Base-by-base conservation (phyloP, 2,888 invertebrate genomes). In the Drosophila kuntzei region DNA sequence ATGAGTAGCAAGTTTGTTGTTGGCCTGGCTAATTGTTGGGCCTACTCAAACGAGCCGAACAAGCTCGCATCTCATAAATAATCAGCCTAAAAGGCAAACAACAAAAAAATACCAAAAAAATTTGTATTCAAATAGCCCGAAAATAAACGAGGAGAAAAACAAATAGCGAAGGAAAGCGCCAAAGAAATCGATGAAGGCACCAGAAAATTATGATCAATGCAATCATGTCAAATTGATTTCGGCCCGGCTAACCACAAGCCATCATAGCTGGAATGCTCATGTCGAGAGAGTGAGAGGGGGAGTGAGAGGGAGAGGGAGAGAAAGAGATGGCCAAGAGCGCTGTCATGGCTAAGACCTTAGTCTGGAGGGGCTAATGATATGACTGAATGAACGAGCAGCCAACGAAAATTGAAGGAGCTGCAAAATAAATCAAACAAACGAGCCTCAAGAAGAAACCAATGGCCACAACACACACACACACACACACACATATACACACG, bases 191-290 rank as follows among this genome's bases (percentile, higher is more conserved):
- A 32, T 60, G 62, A 58, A 58, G 67, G 61, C 62, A 54, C 58
- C 57, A 46, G 46, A 73, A 69, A 76, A 85, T 85, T 80, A 85
- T 86, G 85, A 87, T 86, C 88, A 83, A 73, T 79, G 83, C 88
- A 86, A 86, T 85, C 85, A 87, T 83, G 87, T 85, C 86, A 87
- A 85, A 85, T 87, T 87, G 86, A 85, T 86, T 86, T 80, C 63
- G 65, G 60, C 18, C 46, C 44, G 44, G 32, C 46, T 44, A 67
- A 71, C 73, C 75, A 55, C 80, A 71, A 58, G 43, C 36, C 44
- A 60, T 27, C 36, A 60, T 54, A 46, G 47, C 11, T 36, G 55
- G 27, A 54, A 50, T 53, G 20, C 4, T 37, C 37, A 4, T 7
- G 37, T n/a, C n/a, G n/a, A n/a, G n/a, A n/a, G 1, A 12, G 41